These are phyloP conservation scores for Temnothorax rugatulus DNA, from an alignment of 2,888 invertebrate genomes.

Conservation along the genomic window DNA sequence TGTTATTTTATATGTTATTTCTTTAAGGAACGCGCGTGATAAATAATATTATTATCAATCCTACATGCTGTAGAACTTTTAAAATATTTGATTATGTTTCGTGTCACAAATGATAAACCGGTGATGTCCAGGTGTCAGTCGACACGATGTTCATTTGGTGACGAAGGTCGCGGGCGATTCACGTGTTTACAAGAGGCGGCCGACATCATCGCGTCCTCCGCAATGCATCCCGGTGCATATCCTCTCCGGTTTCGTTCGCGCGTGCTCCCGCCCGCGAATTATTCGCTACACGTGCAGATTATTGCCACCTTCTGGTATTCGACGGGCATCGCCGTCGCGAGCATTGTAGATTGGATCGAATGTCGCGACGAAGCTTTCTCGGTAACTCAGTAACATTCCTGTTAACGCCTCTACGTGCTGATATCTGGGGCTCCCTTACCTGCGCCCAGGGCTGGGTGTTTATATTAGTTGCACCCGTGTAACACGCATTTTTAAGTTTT, in stretches of 20 bases:
- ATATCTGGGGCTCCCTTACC: conserved; percentile 65
- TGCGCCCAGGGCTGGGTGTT: conserved; percentile 53
- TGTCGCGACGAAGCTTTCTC: conserved; percentile 79
- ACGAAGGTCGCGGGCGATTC: conserved; percentile 40
- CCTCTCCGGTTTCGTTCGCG: conserved; percentile 75
- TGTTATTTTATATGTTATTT: too few species aligned
- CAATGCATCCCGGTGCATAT: conserved; percentile 51
- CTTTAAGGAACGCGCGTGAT: neutral
- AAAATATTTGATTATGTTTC: neutral
- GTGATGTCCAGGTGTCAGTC: conserved; percentile 65
- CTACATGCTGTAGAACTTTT: neutral
- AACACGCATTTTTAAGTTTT: conserved; percentile 32
- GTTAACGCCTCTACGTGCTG: conserved; percentile 52
- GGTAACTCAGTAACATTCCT: conserved; percentile 63
- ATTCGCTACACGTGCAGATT: conserved; percentile 78
- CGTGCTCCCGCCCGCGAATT: conserved; percentile 77
- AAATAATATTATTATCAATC: neutral
- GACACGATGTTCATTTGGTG: conserved; percentile 67
- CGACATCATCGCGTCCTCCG: conserved; percentile 19
- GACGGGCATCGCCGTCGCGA: conserved; percentile 40
- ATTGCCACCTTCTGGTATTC: conserved; percentile 74
- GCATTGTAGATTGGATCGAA: conserved; percentile 79
- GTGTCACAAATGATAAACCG: conserved; percentile 24
- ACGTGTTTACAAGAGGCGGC: conserved; percentile 35
- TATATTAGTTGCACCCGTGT: conserved; percentile 59